These are phyloP conservation scores for Drosophila sproati DNA, from an alignment of 1,140 invertebrate genomes.

Conservation along the genomic window DNA sequence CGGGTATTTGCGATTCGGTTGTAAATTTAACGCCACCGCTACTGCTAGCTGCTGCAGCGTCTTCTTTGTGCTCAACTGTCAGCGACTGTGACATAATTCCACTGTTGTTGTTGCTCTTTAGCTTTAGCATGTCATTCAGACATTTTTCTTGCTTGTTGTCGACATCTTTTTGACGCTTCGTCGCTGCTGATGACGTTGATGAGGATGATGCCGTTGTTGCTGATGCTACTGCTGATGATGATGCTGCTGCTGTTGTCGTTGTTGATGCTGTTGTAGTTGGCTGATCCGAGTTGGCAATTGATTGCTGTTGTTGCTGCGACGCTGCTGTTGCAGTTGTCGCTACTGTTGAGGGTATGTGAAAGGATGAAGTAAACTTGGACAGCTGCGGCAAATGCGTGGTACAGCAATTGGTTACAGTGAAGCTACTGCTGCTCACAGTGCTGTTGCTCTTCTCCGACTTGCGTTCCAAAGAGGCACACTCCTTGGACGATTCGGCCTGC, in stretches of 20 bases:
- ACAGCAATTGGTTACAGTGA: constrained; percentile 80
- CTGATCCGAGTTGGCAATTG: constrained; percentile 12
- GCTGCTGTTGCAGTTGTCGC: constrained; percentile 43
- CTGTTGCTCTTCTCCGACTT: constrained; percentile 83
- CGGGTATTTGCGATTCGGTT: constrained; percentile 66
- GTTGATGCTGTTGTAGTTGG: constrained; percentile 27
- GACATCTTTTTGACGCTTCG: constrained; percentile 82
- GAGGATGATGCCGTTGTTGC: constrained; percentile 21
- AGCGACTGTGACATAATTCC: constrained; percentile 61
- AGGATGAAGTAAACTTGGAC: constrained; percentile 81
- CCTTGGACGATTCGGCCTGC: constrained; percentile 23
- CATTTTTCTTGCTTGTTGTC: constrained; percentile 84
- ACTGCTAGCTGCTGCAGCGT: constrained; percentile 14
- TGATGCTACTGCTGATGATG: constrained; percentile 29
- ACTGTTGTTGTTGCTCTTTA: constrained; percentile 65
- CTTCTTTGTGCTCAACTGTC: constrained; percentile 69
- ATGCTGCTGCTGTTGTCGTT: constrained; percentile 37
- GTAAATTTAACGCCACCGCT: constrained; percentile 46
- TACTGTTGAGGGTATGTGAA: constrained; percentile 68
- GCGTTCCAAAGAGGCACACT: constrained; percentile 67
- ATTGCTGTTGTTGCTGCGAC: constrained; percentile 16
- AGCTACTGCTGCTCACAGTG: constrained; percentile 77
- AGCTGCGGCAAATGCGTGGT: constrained; percentile 79
- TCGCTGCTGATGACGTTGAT: constrained; percentile 53
- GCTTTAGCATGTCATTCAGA: constrained; percentile 80